phyloP scores from a whole-genome alignment of 1,140 invertebrate species.

The Gonioctena quinquepunctata region DNA sequence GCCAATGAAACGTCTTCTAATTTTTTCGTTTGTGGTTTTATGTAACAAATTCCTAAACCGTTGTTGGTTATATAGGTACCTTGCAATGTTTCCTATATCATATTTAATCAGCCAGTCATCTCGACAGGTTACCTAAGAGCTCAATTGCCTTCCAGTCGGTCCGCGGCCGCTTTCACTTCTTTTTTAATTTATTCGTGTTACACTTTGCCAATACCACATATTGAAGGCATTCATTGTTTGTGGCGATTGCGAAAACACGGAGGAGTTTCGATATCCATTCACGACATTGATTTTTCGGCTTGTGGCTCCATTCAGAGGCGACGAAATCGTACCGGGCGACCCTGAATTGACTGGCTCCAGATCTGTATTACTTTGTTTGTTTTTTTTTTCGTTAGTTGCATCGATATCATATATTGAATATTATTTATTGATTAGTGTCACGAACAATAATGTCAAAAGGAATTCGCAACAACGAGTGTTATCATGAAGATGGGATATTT shows the following conservation, averaged over 20 bases:
- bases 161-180: slow-evolving; percentile 11
- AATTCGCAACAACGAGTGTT: no score
- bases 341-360: no score
- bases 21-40: not conserved
- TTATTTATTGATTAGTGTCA: no score
- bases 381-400: no score
- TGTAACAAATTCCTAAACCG: not conserved
- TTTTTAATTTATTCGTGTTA: slow-evolving; percentile 16
- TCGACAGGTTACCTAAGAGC: not conserved
- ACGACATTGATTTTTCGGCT: not conserved
- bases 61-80: not conserved
- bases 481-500: no score
- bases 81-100: not conserved
- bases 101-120: slow-evolving; percentile 1
- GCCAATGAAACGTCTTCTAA: no score
- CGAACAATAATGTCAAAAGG: no score
- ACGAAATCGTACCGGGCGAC: no score
- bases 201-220: slow-evolving; percentile 2
- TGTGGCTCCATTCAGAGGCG: no score
- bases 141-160: slow-evolving; percentile 1
- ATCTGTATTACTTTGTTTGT: no score
- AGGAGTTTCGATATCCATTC: not conserved
- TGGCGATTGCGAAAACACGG: not conserved
- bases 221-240: slow-evolving; percentile 1
- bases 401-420: no score